These are phyloP conservation scores for Congeria kusceri DNA, from an alignment of 2,888 invertebrate genomes.

Conservation along the genomic window DNA sequence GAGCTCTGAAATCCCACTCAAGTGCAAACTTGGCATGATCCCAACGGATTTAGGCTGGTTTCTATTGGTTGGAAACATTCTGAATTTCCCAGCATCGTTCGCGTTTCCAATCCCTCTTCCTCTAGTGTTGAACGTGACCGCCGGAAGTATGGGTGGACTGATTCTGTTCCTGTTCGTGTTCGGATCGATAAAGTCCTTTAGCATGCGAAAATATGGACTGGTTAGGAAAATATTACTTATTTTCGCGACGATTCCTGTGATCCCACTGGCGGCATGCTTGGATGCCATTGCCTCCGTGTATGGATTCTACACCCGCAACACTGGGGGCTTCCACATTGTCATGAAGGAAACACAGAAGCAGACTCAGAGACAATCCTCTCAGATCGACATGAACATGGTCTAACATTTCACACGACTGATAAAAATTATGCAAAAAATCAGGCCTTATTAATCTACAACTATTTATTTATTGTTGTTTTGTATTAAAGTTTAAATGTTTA, in stretches of 20 bases:
- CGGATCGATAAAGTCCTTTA: slow-evolving; percentile 67
- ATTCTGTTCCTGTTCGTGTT: slow-evolving; percentile 64
- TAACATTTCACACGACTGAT: no score
- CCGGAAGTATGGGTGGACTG: slow-evolving; percentile 63
- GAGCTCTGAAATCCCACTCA: slow-evolving; percentile 57
- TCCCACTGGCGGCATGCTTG: slow-evolving; percentile 60
- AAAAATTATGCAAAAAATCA: no score
- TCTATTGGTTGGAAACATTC: slow-evolving; percentile 55
- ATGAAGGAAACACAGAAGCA: slow-evolving; percentile 48
- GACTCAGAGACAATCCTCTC: neutral
- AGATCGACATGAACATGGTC: no score
- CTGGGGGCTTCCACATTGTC: slow-evolving; percentile 62
- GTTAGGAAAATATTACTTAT: slow-evolving; percentile 52
- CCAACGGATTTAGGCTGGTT: slow-evolving; percentile 65
- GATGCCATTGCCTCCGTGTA: slow-evolving; percentile 62
- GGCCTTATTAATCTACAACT: no score
- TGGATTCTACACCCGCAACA: slow-evolving; percentile 58
- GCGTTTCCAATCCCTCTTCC: slow-evolving; percentile 64
- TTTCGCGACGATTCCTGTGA: slow-evolving; percentile 49
- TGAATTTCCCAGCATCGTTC: slow-evolving; percentile 60
- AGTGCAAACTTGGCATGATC: slow-evolving; percentile 63
- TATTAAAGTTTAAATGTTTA: no score
- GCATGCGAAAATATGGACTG: slow-evolving; percentile 55
- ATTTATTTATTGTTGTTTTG: no score
- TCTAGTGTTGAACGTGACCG: slow-evolving; percentile 49